Conservation (phyloP, 2,797 vertebrate genomes). For the Gorsachius magnificus region DNA sequence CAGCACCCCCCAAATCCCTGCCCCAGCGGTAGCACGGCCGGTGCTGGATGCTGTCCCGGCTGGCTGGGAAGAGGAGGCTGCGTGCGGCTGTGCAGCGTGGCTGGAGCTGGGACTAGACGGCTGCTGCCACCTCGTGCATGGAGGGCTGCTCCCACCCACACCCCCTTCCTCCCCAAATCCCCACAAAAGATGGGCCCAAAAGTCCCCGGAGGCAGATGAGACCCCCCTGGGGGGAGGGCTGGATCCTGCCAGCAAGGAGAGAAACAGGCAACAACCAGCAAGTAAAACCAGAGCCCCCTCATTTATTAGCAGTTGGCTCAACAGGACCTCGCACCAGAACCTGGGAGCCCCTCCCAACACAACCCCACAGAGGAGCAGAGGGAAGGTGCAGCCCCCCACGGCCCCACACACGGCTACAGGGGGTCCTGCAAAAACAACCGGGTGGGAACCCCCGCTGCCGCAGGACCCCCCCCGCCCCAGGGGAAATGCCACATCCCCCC, state of each 20-base stretch:
- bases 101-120: not conserved
- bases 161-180: not conserved
- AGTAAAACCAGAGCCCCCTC: constrained; percentile 73
- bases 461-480: fast-evolving
- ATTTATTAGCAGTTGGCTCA: constrained; percentile 80
- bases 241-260: not conserved
- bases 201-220: not conserved
- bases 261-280: not conserved
- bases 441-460: not conserved
- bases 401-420: constrained; percentile 19
- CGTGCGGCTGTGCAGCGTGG: fast-evolving
- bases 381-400: not conserved
- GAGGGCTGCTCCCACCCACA: not conserved
- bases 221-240: fast-evolving
- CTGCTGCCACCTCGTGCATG: constrained; percentile 56
- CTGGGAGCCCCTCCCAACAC: constrained; percentile 26
- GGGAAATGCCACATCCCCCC: fast-evolving
- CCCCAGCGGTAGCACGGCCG: fast-evolving
- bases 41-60: not conserved
- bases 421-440: constrained; percentile 45
- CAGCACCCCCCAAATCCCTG: not conserved
- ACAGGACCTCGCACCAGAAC: constrained; percentile 59
- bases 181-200: not conserved
- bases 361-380: constrained; percentile 37
- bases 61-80: not conserved